Base-by-base conservation (phyloP, 1,140 invertebrate genomes). In the Bombus pascuorum region DNA sequence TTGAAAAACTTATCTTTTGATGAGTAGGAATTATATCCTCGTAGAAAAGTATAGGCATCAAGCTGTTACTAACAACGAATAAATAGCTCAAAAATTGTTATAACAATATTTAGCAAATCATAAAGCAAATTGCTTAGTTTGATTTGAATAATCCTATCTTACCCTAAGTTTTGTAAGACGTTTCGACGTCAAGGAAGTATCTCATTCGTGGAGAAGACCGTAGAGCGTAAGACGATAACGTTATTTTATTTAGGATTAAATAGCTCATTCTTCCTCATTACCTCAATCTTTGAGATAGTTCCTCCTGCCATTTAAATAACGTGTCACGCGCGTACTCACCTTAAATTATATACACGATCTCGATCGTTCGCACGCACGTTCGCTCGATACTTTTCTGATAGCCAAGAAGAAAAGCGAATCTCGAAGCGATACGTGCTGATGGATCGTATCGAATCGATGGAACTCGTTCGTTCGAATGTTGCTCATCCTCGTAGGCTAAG, bases 281-380 rank as follows among this genome's bases (percentile, higher is more conserved):
- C 93, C 93, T 94, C 92, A 93, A 91, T 90, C 88, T 91, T 89
- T 90, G 92, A 93, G 90, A 94, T 88, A 94, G 92, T 94, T 93
- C 93, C 92, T 93, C 89, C 86, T 84, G 81, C 86, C 78, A 91
- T 81, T 86, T 84, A 88, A 72, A 68, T 62, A 85, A 85, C 83
- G 83, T 85, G 32, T 84, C 76, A 65, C 76, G 39, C 82, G 74
- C 80, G 76, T 84, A 34, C 65, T 83, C 82, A 73, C 73, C 42
- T 78, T 47, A 74, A 86, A 86, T 81, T 86, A 82, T 82, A 47
- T 22, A 70, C 70, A 53, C 42, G 65, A 62, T 81, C 70, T 53
- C 71, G 78, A 66, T 81, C 78, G 77, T 57, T 73, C n/a, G 10
- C 78, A 22, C 3, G 66, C 25, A 37, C 53, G 34, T 42, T 2